phyloP scores from a whole-genome alignment of 2,797 vertebrate species.

The Botia kubotai region DNA sequence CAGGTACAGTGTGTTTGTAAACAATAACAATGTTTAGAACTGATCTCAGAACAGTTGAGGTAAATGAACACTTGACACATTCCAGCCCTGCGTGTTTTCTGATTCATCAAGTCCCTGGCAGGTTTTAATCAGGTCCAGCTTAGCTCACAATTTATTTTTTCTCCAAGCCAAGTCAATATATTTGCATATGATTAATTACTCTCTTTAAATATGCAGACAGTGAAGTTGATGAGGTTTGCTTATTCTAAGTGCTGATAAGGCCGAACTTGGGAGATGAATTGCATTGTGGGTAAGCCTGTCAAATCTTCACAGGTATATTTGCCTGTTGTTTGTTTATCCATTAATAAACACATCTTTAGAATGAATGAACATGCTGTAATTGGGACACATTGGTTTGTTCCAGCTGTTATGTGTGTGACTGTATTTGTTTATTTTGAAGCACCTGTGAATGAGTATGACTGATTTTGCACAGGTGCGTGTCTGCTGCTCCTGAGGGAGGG shows the following conservation, averaged over 20 bases:
- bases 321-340: neutral
- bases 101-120: conserved; percentile 29
- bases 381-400: conserved; percentile 59
- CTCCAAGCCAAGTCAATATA: conserved; percentile 53
- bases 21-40: neutral
- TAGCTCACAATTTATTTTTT: conserved; percentile 62
- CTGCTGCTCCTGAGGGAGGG: neutral
- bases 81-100: conserved; percentile 3
- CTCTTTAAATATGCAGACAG: conserved; percentile 73
- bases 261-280: conserved; percentile 68
- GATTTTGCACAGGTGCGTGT: neutral
- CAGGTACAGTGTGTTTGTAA: neutral
- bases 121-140: conserved; percentile 52
- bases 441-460: neutral
- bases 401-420: neutral
- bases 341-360: conserved; percentile 61
- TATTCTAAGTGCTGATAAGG: conserved; percentile 75
- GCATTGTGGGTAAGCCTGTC: conserved; percentile 52
- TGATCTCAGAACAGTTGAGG: neutral
- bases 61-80: conserved; percentile 11
- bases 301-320: conserved; percentile 56
- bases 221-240: conserved; percentile 74
- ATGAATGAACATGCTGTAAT: conserved; percentile 37
- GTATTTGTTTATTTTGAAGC: neutral
- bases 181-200: conserved; percentile 76